These are phyloP conservation scores for Muscicapa striata DNA, from an alignment of 2,797 vertebrate genomes.

Conservation along the genomic window DNA sequence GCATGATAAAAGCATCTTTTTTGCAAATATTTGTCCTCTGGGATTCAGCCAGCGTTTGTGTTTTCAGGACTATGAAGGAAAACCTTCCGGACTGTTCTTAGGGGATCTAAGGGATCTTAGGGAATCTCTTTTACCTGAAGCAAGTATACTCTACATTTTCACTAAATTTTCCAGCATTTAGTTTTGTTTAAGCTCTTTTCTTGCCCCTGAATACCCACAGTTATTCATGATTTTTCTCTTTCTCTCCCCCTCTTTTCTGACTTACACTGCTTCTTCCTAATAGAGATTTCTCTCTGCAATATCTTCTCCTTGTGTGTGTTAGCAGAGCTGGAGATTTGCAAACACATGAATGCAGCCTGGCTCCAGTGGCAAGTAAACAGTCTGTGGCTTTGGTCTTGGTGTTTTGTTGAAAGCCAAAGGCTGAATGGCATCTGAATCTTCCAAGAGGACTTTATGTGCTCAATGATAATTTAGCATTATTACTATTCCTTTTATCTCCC, in stretches of 20 bases:
- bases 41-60: background rate
- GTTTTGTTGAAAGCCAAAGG: background rate
- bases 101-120: background rate
- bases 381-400: background rate
- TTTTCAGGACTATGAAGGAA: background rate
- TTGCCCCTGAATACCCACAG: background rate
- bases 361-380: background rate
- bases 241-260: background rate
- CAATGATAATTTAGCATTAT: background rate
- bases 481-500: background rate
- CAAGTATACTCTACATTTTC: background rate
- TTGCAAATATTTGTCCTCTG: slow-evolving; percentile 45
- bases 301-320: background rate
- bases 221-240: background rate
- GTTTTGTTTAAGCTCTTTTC: background rate
- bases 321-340: background rate
- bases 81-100: background rate
- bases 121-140: background rate
- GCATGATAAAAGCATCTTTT: background rate
- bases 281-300: background rate
- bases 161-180: background rate
- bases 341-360: background rate
- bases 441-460: background rate
- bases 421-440: background rate
- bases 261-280: background rate